Evolutionary conservation across 1,140 invertebrate species (phyloP).

Genomic region (Penaeus vannamei): DNA sequence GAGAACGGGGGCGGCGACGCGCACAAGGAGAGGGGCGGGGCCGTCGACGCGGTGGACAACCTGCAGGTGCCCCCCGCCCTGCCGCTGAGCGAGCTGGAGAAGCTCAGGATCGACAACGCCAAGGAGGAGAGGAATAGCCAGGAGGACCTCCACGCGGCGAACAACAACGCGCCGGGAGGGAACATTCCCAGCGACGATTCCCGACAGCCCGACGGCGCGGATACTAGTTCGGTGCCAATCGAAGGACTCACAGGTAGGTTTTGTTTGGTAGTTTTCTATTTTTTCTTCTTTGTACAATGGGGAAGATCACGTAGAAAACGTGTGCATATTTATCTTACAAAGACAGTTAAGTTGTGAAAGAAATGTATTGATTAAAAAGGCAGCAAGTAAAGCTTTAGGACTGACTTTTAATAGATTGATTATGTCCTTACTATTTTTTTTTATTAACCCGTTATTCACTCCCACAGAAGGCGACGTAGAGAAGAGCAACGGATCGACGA

Average conservation of each 20-base stretch:
- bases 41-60: slow-evolving; percentile 35
- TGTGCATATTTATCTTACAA: too few relatives aligned
- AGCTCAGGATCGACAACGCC: slow-evolving; percentile 27
- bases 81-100: slow-evolving; percentile 40
- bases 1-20: slow-evolving; percentile 8
- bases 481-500: not conserved
- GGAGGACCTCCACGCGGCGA: not conserved
- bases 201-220: slow-evolving; percentile 54
- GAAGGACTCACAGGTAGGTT: slow-evolving; percentile 23
- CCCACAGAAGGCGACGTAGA: too few relatives aligned
- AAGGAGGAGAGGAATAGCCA: slow-evolving; percentile 36
- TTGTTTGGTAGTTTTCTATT: too few relatives aligned
- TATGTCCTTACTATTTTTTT: too few relatives aligned
- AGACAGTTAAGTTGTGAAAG: too few relatives aligned
- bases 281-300: not conserved
- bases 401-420: too few relatives aligned
- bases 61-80: not conserved
- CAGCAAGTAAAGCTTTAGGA: too few relatives aligned
- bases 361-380: too few relatives aligned
- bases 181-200: slow-evolving; percentile 9
- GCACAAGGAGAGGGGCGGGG: slow-evolving; percentile 4
- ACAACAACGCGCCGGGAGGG: not conserved
- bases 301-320: not conserved
- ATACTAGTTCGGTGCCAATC: slow-evolving; percentile 14
- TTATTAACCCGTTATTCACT: too few relatives aligned